phyloP scores from a whole-genome alignment of 1,140 invertebrate species.

The Cyphomyrmex costatus region DNA sequence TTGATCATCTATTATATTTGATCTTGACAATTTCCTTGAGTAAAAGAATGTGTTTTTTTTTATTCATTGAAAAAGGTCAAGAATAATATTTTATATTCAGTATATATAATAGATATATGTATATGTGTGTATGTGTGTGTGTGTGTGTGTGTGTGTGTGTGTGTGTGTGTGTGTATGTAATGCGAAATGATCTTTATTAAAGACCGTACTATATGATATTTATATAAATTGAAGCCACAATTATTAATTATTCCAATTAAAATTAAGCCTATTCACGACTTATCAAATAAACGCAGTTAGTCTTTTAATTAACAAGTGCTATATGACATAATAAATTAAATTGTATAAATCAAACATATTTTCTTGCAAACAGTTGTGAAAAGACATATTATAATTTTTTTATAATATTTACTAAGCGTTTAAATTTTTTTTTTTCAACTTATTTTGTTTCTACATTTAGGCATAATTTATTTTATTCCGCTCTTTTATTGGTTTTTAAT shows the following conservation, averaged over 20 bases:
- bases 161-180: not conserved
- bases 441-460: not conserved
- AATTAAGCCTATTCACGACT: not conserved
- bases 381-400: not conserved
- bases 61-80: not conserved
- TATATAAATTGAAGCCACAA: not conserved
- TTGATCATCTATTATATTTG: not conserved
- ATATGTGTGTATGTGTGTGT: too few species aligned
- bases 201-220: not conserved
- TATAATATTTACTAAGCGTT: not conserved
- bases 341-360: not conserved
- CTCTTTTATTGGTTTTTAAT: not conserved
- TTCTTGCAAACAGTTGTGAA: not conserved
- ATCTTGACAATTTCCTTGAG: not conserved
- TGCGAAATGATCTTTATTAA: not conserved
- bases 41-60: not conserved
- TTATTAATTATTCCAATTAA: not conserved
- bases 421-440: not conserved
- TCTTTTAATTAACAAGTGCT: not conserved
- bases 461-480: not conserved
- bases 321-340: not conserved
- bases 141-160: too few species aligned
- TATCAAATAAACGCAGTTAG: not conserved
- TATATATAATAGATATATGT: not conserved
- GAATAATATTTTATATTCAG: not conserved